Evolutionary conservation across 2,113 vertebrate genomes (phyloP).

Genomic region (Datnioides undecimradiatus): DNA sequence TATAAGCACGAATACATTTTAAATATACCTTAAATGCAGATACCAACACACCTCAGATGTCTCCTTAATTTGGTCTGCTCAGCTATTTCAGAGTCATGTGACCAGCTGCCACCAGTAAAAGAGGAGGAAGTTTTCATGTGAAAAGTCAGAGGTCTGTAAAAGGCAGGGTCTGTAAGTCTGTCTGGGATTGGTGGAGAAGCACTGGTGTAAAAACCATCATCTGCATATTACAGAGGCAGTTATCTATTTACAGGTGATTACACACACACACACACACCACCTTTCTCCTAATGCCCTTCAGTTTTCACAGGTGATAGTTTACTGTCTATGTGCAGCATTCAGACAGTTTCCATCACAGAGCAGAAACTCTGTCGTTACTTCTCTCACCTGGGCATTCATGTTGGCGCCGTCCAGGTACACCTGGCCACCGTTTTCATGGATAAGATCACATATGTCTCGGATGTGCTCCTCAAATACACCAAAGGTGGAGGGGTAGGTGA

Average conservation of each 20-base stretch:
- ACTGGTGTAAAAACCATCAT: neutral
- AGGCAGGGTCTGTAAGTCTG: neutral
- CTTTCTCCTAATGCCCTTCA: neutral
- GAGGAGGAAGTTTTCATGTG: neutral
- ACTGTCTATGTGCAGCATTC: neutral
- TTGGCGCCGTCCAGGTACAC: slow-evolving; percentile 98
- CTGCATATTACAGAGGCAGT: slow-evolving; percentile 28
- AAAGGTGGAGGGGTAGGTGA: slow-evolving; percentile 97
- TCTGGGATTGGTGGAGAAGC: slow-evolving; percentile 33
- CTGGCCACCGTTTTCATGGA: slow-evolving; percentile 94
- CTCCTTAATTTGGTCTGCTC: neutral
- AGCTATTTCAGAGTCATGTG: neutral
- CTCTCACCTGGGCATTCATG: slow-evolving; percentile 97
- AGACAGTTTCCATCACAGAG: neutral
- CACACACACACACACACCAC: slow-evolving; percentile 22
- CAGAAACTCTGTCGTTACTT: neutral
- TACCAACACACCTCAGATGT: neutral
- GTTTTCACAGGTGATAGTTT: neutral
- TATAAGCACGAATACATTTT: too few species aligned
- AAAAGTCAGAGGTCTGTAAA: neutral
- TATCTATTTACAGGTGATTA: slow-evolving; percentile 22
- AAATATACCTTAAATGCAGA: too few species aligned
- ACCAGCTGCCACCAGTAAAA: neutral
- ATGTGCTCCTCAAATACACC: slow-evolving; percentile 97
- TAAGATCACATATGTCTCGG: slow-evolving; percentile 91